Conservation (phyloP, 2,797 vertebrate species). For the Petrocephalus schoutedeni region DNA sequence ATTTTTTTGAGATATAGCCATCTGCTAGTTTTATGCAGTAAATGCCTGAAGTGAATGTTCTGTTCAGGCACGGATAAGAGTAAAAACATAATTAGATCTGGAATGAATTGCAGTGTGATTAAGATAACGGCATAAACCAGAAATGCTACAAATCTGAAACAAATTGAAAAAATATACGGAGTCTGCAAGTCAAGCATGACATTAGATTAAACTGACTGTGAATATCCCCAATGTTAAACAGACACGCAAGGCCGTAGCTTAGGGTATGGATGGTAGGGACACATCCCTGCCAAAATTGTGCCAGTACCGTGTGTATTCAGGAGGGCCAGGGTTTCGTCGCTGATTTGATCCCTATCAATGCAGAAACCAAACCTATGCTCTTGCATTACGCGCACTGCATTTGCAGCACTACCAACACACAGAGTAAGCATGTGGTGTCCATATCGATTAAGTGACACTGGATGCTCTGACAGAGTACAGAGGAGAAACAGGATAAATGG, state of each 20-base stretch:
- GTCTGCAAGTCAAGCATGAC: not conserved
- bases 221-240: not conserved
- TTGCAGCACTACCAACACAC: not conserved
- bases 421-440: not conserved
- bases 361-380: not conserved
- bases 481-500: not conserved
- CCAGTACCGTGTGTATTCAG: not conserved
- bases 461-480: not conserved
- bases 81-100: not conserved
- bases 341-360: not conserved
- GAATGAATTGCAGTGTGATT: not conserved
- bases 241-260: not conserved
- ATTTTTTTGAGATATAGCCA: not conserved
- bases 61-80: not conserved
- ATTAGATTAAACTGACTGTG: not conserved
- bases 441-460: not conserved
- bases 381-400: not conserved
- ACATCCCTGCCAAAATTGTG: not conserved
- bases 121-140: not conserved
- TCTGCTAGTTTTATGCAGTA: not conserved
- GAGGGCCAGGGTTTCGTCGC: not conserved
- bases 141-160: not conserved
- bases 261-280: not conserved
- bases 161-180: not conserved
- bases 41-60: not conserved